Percentiles rank a stretch among this genome's conserved stretches.
phyloP scores from a whole-genome alignment of 2,888 invertebrate genomes.

The Lasioglossum zephyrum region DNA sequence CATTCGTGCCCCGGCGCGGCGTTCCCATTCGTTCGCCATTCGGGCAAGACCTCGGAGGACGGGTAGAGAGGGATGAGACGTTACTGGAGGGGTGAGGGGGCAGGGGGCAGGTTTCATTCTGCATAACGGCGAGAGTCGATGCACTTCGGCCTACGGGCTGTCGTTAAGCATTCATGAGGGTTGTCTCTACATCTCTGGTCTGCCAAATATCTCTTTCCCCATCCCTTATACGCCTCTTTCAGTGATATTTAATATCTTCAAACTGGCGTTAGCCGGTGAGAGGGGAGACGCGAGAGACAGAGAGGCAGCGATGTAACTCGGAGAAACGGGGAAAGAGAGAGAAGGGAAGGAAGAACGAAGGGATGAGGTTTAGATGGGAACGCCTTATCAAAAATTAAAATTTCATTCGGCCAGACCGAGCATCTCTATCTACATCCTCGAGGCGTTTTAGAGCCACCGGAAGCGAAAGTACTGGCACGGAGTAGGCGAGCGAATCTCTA shows the following conservation, averaged over 20 bases:
- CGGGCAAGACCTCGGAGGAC: not conserved
- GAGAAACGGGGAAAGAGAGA: not conserved
- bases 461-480: slow-evolving; percentile 50
- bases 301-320: not conserved
- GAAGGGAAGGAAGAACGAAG: not conserved
- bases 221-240: slow-evolving; percentile 24
- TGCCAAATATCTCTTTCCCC: slow-evolving; percentile 18
- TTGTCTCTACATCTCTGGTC: slow-evolving; percentile 34
- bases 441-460: slow-evolving; percentile 55
- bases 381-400: slow-evolving; percentile 83
- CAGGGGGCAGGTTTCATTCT: slow-evolving; percentile 41
- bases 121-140: slow-evolving; percentile 38
- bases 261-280: slow-evolving; percentile 45
- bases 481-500: slow-evolving; percentile 59
- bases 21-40: slow-evolving; percentile 24
- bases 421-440: slow-evolving; percentile 69
- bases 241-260: slow-evolving; percentile 74
- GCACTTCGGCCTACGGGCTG: slow-evolving; percentile 25
- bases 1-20: slow-evolving; percentile 32
- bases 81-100: not conserved
- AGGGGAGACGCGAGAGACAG: slow-evolving; percentile 27
- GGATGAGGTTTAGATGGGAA: slow-evolving; percentile 49
- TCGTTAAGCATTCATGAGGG: slow-evolving; percentile 59
- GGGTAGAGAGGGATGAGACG: not conserved
- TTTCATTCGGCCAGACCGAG: slow-evolving; percentile 79